Base-by-base conservation (phyloP, 2,888 invertebrate genomes). In the Acanthopleura granulata region DNA sequence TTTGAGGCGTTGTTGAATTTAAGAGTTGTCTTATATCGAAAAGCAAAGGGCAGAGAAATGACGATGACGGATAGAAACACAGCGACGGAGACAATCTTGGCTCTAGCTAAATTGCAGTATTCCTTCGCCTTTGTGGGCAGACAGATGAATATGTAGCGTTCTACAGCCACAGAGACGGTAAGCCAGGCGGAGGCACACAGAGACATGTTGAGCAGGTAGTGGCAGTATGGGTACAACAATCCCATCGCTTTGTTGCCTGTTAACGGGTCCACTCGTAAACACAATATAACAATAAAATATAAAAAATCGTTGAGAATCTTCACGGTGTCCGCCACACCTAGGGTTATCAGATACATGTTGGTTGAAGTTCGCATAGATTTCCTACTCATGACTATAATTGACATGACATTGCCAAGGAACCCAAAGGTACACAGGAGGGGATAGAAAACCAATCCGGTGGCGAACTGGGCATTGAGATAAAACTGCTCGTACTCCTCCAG, bases 391-490 rank as follows among this genome's bases (percentile, higher is more conserved):
- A 84, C 83, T 12, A 82, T 74, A 6, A 84, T 61, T 25, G 81
- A 80, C 18, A 84, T 73, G 22, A 78, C 71, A 72, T 83, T 84
- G 9, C 84, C 83, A 0, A 80, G 57, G 15, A 84, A 50, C 0
- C 84, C 84, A 15, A 77, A 71, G 9, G 80, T 40, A 71, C 83
- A 83, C 4, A 82, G 74, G 25, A 81, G 75, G 3, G 84, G 84
- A 69, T 81, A 80, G 50, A 82, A 74, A 3, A 82, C 76, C 0
- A 84, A 76, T 3, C 84, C 84, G 18, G 83, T 84, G 25, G 87
- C 80, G 69, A 85, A 83, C 62, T 84, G 83, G 0, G 87, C 86
- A n/a, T 81, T 78, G 18, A 81, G 74, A 79, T 87, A 89, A 78
- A 89, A 88, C 30, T 84, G 77, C 72, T 83, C 79, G 74, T 83